Evolutionary conservation across 1,140 invertebrate genomes (phyloP), one percentile per base, ranked within the genome.

Genomic region (Psilanteris sp.): DNA sequence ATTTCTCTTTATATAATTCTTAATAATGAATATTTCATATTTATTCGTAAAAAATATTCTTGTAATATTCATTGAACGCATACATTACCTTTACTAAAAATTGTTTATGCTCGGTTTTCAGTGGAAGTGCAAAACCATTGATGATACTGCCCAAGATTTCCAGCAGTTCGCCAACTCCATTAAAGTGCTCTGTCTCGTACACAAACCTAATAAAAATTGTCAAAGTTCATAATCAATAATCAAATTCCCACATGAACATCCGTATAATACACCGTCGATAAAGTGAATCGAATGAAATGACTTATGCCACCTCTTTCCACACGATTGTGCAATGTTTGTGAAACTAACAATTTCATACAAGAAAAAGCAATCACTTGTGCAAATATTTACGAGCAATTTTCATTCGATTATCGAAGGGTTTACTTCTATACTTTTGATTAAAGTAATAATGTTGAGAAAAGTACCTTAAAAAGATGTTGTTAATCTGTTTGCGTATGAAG

Each of bases 81-180:
- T 34, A 37, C 4, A 34, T 15, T 83, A 88, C 87, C 92, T 98
- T 98, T 81, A 99, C 94, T 88, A 98, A 91, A 91, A 99, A 98
- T 89, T 97, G 96, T 91, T 98, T 98, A 89, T 99, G 97, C 91
- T 98, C 97, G 80, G 94, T 92, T 91, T 98, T 99, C 83, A 99
- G 90, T 22, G 98, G 98, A 84, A 99, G 91, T 82, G 97, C 97
- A 91, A 99, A 99, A 67, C 98, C 97, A 90, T 99, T 99, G 86
- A 99, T 99, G 90, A 99, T 99, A 90, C 96, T 97, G 90, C 98
- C 98, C 88, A 99, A 91, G 88, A 99, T 99, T 93, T 99, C 98
- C 82, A 99, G 91, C 81, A 99, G 91, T 90, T 99, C 98, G 68
- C 96, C 97, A 70, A 99, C 96, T 74, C 98, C 98, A 90, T 99